Conservation (phyloP, 2,113 vertebrate genomes). For the Mastomys coucha region DNA sequence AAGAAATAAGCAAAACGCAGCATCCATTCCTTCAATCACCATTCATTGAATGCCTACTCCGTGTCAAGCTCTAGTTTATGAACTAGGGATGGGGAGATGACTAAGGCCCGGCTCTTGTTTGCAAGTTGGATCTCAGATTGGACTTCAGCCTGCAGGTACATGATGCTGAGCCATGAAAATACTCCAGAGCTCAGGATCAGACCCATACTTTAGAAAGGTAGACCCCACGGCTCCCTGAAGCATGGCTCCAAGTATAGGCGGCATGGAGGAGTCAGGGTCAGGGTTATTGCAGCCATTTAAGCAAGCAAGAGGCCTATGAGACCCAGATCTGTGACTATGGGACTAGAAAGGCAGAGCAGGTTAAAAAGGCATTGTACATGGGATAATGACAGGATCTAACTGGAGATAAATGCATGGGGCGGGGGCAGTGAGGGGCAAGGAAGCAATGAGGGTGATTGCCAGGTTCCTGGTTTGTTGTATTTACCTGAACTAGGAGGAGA, state of each 20-base stretch:
- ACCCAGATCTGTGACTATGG: neutral
- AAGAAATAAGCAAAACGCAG: neutral
- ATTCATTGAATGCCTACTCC: conserved; percentile 38
- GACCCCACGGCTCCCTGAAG: neutral
- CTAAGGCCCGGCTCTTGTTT: conserved; percentile 28
- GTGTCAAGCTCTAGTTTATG: conserved; percentile 45
- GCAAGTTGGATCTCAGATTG: conserved; percentile 49
- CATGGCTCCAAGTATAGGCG: neutral
- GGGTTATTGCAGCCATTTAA: conserved; percentile 23
- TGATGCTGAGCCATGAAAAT: neutral
- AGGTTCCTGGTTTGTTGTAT: conserved; percentile 5
- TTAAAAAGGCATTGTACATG: conserved; percentile 14
- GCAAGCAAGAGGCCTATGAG: neutral
- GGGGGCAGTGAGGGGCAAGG: neutral
- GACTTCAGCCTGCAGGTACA: conserved; percentile 15
- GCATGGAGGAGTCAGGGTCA: conserved; percentile 25
- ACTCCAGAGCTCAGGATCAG: neutral
- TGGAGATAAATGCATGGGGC: conserved; percentile 21
- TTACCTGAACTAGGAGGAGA: conserved; percentile 31
- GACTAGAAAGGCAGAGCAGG: neutral
- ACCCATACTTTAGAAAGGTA: conserved; percentile 43
- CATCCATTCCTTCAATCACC: conserved; percentile 26
- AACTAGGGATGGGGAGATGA: conserved; percentile 17
- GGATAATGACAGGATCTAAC: conserved; percentile 35
- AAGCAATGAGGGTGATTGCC: conserved; percentile 42